Conservation (phyloP, 2,113 vertebrate species). For the Cyrtonyx montezumae region DNA sequence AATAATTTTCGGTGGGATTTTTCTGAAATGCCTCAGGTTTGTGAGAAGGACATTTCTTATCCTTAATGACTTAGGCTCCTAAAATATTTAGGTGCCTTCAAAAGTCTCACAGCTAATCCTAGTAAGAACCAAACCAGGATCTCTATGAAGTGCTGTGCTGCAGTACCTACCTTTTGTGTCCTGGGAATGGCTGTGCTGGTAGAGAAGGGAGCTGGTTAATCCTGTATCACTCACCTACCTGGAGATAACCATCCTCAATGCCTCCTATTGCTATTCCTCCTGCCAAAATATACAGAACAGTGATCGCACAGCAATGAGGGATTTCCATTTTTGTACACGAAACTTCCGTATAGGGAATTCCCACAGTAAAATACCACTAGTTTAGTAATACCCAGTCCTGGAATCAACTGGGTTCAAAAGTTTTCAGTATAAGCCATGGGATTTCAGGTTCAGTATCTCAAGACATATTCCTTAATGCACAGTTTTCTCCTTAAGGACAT, state of each 20-base stretch:
- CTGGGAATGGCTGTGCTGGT: neutral
- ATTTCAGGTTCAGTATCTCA: neutral
- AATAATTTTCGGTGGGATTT: neutral
- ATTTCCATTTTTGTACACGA: neutral
- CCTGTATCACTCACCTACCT: neutral
- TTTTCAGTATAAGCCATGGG: neutral
- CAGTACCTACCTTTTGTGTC: neutral
- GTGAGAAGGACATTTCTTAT: neutral
- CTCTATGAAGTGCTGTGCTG: neutral
- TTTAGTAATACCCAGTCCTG: neutral
- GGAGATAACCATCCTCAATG: neutral
- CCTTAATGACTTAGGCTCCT: neutral
- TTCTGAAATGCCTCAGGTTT: neutral
- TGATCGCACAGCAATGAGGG: neutral
- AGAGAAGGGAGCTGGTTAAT: neutral
- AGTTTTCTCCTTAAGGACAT: neutral
- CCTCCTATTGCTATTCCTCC: neutral
- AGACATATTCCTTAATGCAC: neutral
- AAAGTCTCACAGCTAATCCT: neutral
- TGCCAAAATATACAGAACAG: neutral
- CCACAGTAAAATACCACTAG: neutral
- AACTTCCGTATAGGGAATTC: neutral
- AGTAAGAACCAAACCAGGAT: neutral
- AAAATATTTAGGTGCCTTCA: slow-evolving; percentile 38
- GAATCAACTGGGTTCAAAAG: neutral